phyloP scores from a whole-genome alignment of 2,888 invertebrate genomes.

The Nineta flava region DNA sequence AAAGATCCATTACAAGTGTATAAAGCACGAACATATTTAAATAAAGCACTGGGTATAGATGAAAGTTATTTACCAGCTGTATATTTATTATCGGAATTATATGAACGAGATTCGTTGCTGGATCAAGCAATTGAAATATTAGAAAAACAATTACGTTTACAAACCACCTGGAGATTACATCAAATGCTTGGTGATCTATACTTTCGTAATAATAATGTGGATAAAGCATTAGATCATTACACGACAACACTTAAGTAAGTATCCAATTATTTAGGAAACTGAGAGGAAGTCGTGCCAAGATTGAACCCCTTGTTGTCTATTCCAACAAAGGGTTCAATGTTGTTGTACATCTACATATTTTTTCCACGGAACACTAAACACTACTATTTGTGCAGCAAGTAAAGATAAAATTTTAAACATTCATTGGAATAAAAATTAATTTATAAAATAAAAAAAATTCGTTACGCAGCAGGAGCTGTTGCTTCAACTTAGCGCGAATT shows the following conservation, averaged over 20 bases:
- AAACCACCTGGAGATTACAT: constrained; percentile 45
- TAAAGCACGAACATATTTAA: constrained; percentile 51
- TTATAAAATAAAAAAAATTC: no score
- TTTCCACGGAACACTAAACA: no score
- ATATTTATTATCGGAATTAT: constrained; percentile 51
- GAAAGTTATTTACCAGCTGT: constrained; percentile 57
- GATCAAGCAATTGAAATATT: constrained; percentile 52
- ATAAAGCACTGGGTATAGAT: constrained; percentile 56
- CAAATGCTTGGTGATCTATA: constrained; percentile 49
- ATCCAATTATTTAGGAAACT: no score
- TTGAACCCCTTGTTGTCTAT: no score
- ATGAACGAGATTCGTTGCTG: constrained; percentile 45
- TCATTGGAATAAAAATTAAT: no score
- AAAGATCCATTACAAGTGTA: constrained; percentile 42
- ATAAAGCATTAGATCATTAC: constrained; percentile 53
- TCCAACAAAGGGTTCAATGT: no score
- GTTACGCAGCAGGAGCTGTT: no score
- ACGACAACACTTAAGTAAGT: constrained; percentile 44
- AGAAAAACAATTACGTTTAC: constrained; percentile 43
- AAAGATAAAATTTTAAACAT: no score
- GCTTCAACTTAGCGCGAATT: no score
- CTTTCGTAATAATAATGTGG: constrained; percentile 41
- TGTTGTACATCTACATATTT: no score
- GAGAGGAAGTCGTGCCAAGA: not conserved
- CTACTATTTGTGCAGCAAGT: no score